Evolutionary conservation across 2,113 vertebrate species (phyloP).

Genomic region (Theristicus caerulescens): DNA sequence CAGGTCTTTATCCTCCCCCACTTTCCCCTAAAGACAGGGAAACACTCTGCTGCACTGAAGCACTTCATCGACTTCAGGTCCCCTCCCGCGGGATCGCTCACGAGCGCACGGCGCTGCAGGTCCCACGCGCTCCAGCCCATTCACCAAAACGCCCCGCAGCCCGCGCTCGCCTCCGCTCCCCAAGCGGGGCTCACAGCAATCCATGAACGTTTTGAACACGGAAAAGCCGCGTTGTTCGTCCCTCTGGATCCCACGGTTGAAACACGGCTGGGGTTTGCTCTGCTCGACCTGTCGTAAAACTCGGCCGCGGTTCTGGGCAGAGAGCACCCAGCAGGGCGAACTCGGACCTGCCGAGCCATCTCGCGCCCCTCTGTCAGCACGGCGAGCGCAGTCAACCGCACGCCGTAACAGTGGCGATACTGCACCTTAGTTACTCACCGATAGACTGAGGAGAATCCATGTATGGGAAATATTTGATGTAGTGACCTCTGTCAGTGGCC

Average conservation of each 20-base stretch:
- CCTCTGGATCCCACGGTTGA: background rate
- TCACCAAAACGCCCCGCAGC: background rate
- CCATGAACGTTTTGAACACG: fast-evolving
- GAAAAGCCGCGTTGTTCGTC: background rate
- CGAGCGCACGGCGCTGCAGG: background rate
- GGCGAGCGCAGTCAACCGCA: fast-evolving
- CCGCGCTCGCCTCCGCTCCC: background rate
- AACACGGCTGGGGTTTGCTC: background rate
- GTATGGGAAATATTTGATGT: conserved; percentile 83
- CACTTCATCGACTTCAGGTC: background rate
- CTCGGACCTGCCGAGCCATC: background rate
- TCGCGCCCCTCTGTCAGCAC: fast-evolving
- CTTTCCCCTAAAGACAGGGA: background rate
- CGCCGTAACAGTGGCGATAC: fast-evolving
- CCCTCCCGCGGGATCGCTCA: background rate
- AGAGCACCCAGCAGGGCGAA: fast-evolving
- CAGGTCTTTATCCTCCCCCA: background rate
- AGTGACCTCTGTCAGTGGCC: conserved; percentile 86
- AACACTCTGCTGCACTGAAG: background rate
- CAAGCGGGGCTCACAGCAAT: fast-evolving
- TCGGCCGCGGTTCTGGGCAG: background rate
- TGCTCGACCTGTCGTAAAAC: background rate
- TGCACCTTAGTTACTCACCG: conserved; percentile 65
- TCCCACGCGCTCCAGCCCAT: background rate
- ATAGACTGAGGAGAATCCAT: conserved; percentile 89